Evolutionary conservation across 2,888 invertebrate genomes (phyloP), one percentile per base, ranked within the genome.

Genomic region (Lagria hirta): DNA sequence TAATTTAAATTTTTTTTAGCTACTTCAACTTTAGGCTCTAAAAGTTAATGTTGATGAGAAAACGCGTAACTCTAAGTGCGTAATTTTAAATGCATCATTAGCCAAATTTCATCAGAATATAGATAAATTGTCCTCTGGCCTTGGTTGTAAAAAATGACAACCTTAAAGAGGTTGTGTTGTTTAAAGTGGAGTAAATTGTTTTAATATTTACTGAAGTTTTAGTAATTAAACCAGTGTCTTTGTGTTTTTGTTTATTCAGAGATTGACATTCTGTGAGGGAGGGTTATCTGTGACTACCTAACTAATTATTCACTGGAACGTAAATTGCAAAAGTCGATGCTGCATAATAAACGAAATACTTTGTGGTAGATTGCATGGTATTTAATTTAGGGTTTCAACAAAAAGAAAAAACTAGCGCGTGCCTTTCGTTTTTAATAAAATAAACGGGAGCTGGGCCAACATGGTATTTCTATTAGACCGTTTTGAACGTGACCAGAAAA

Each of bases 401-500:
- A n/a, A n/a, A n/a, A 13, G 30, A 43, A 43, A 42, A 29, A 48
- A 41, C 41, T 37, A 41, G 41, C 34, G 26, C 48, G 52, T 50
- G 47, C 52, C 49, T 52, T 57, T 51, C 48, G 49, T 59, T 63
- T 60, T 61, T 62, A 62, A 62, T 62, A 62, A 62, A 61, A 65
- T 61, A 64, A 63, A 59, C 58, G 57, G 34, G 51, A 49, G 48
- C 54, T 48, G 50, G 52, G 56, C 57, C 57, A 63, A 61, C 64
- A 58, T 57, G 58, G 59, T 59, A 58, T 64, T 64, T 62, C 60
- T 61, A 62, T 64, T 63, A 60, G 57, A 58, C 57, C 60, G 62
- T 64, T 62, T 59, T 50, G 56, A 55, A 68, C 67, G 66, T 66
- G 69, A 67, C 66, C 61, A 63, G 66, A 66, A 65, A 65, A 55